A percentile compares a stretch with the other conserved stretches of the same genome.
Evolutionary conservation across 2,888 invertebrate species (phyloP).

Genomic region (Nymphalis c-album): DNA sequence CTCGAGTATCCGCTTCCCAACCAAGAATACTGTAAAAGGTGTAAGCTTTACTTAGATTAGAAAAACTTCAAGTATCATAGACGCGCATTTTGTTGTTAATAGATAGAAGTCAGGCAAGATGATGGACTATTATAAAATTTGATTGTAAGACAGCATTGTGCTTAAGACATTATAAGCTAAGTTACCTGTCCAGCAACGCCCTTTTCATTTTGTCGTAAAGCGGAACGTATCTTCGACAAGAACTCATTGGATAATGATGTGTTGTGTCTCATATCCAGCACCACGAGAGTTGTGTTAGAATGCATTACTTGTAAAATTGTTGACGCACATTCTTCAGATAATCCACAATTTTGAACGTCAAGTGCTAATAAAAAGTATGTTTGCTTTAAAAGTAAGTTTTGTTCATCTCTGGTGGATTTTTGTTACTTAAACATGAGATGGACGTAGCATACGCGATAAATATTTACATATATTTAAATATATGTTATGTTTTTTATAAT

Average conservation of each 20-base stretch:
- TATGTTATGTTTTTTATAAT: too few relatives aligned
- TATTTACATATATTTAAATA: too few relatives aligned
- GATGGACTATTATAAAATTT: too few relatives aligned
- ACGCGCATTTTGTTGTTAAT: too few relatives aligned
- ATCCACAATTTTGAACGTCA: slow-evolving; percentile 88
- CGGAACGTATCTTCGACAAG: slow-evolving; percentile 69
- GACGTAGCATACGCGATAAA: too few relatives aligned
- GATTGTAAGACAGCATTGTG: too few relatives aligned
- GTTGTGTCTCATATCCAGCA: slow-evolving; percentile 86
- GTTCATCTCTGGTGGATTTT: not conserved
- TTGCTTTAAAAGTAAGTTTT: not conserved
- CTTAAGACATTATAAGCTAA: not conserved
- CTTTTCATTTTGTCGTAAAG: slow-evolving; percentile 69
- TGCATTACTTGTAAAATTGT: slow-evolving; percentile 82
- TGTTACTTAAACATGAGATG: not conserved
- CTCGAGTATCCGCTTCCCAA: slow-evolving; percentile 59
- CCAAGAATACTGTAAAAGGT: slow-evolving; percentile 65
- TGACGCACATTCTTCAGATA: slow-evolving; percentile 83
- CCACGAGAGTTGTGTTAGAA: slow-evolving; percentile 84
- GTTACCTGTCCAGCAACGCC: slow-evolving; percentile 71
- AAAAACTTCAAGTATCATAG: too few relatives aligned
- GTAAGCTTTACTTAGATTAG: not conserved
- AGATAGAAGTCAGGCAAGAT: too few relatives aligned
- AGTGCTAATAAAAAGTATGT: slow-evolving; percentile 71
- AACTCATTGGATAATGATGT: slow-evolving; percentile 71